These are phyloP conservation scores for Calcarius lapponicus DNA, from an alignment of 2,797 vertebrate genomes.

Conservation along the genomic window DNA sequence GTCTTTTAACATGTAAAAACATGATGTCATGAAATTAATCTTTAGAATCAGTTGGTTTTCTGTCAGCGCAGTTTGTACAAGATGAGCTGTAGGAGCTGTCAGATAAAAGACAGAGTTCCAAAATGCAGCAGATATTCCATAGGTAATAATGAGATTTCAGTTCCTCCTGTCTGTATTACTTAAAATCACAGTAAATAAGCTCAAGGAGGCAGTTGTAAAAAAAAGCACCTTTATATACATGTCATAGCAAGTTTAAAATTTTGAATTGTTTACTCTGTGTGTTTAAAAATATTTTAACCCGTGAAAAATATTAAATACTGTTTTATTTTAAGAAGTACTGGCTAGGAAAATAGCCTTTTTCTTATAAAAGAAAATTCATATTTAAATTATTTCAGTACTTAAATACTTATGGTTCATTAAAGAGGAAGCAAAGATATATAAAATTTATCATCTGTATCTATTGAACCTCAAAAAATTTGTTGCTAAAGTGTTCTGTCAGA, in stretches of 20 bases:
- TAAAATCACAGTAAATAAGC: conserved; percentile 43
- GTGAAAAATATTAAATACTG: neutral
- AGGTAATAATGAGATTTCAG: conserved; percentile 4
- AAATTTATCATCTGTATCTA: neutral
- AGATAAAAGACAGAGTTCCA: conserved; percentile 27
- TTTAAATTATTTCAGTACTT: neutral
- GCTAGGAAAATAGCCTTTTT: neutral
- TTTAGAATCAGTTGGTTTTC: conserved; percentile 4
- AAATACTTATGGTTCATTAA: neutral
- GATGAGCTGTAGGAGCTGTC: neutral
- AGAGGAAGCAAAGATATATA: neutral
- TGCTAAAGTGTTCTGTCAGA: neutral
- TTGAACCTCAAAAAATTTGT: neutral
- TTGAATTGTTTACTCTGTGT: neutral
- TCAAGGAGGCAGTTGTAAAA: neutral
- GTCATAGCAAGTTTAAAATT: neutral
- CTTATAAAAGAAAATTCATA: neutral
- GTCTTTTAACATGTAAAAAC: neutral
- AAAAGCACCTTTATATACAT: neutral
- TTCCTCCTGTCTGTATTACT: conserved; percentile 5
- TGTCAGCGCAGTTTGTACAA: neutral
- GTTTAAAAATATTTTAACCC: neutral
- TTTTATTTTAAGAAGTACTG: neutral
- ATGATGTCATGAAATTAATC: neutral
- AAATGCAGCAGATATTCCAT: neutral